Conservation (phyloP, 1,140 invertebrate species). For the Brachionus sp. region DNA sequence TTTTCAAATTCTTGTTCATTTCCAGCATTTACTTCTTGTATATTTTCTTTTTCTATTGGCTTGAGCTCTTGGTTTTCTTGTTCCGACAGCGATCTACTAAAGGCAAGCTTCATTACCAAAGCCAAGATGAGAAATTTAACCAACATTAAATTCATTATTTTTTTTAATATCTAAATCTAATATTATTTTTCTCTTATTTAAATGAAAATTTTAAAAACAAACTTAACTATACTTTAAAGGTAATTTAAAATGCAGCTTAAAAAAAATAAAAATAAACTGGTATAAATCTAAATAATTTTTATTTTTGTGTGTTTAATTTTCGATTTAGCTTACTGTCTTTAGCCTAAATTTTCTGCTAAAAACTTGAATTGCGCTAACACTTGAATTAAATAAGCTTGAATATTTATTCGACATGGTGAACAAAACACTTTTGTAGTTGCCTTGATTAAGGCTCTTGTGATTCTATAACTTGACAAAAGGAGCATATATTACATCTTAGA, state of each 20-base stretch:
- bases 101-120: background rate
- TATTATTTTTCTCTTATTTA: background rate
- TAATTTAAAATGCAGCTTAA: background rate
- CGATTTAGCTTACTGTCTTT: constrained; percentile 6
- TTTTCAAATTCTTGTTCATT: background rate
- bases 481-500: background rate
- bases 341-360: background rate
- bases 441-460: background rate
- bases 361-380: background rate
- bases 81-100: background rate
- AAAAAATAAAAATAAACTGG: background rate
- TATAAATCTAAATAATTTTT: background rate
- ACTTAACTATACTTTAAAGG: background rate
- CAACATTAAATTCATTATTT: background rate
- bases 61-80: background rate
- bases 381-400: background rate
- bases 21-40: background rate
- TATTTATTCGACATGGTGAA: background rate
- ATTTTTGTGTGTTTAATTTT: background rate
- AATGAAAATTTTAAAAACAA: constrained; percentile 1
- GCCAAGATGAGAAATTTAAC: background rate
- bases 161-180: background rate
- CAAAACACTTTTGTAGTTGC: background rate
- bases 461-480: background rate
- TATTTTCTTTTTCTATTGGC: background rate